Evolutionary conservation across 1,140 invertebrate species (phyloP), one percentile per base, ranked within the genome.

Genomic region (Aphelenchoides fujianensis): DNA sequence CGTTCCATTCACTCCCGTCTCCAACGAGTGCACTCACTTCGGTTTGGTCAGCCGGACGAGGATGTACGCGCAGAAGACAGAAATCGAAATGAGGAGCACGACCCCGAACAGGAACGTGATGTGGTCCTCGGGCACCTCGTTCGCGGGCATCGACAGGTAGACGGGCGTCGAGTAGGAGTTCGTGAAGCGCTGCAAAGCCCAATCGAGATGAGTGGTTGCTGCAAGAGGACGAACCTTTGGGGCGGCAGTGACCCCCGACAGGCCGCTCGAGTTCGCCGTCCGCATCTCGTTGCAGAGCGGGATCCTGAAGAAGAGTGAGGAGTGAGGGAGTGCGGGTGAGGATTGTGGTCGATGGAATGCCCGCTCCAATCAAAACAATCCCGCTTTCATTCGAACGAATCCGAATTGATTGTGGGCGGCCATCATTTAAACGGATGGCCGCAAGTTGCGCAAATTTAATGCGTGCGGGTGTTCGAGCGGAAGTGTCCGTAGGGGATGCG

Each of bases 101-200:
- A 66, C 31, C 16, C 63, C 63, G 16, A 66, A 35, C 2, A 66
- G 16, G 32, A 66, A 66, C 12, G 34, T 66, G 32, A 12, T 30
- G 31, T 66, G 63, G 53, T 66, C 63, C 53, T 66, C 63, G 32
- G 63, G 63, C 16, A 66, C 63, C 28, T 61, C 57, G 23, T 59
- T 5, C 19, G 59, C 16, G 12, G 63, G 63, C 1, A 66, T 12
- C 2, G 12, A 19, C 36, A 66, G 53, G 53, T 66, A 66, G 1
- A 35, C 63, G n/a, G 63, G 63, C 2, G 63, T 66, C 32, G 63
- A 66, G 31, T 66, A 66, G 12, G 36, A 12, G 36, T 66, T 66
- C 12, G 63, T 34, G 32, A 3, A n/a, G n/a, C n/a, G 59, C 59
- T 61, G 2, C 1, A 61, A 61, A 16, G 2, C 19, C 36, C 12